Evolutionary conservation across 2,797 vertebrate genomes (phyloP), one percentile per base, ranked within the genome.

Genomic region (Gallirallus australis): DNA sequence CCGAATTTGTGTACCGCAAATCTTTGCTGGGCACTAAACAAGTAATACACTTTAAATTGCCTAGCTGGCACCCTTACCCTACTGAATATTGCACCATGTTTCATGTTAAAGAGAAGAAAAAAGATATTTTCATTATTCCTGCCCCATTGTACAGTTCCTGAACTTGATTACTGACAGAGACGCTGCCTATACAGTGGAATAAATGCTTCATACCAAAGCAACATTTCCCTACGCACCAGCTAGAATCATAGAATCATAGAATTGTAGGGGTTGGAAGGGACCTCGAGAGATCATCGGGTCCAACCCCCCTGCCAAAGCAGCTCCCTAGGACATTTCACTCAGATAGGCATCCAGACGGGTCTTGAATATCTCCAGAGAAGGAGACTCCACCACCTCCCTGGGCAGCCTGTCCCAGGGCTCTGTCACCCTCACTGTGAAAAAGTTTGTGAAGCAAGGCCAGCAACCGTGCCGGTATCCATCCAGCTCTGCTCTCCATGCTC

Each of bases 41-140:
- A 82, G 15, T 12, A 48, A 16, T 1, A 10, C 0, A 1, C 33
- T 84, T 82, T 23, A 48, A 87, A 37, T 2, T n/a, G 39, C 47
- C 37, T n/a, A 25, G 15, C 30, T 10, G 3, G 27, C 24, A 52
- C 53, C 30, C 33, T 30, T 12, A 70, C 8, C 42, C 47, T 20
- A 54, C 53, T 27, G 40, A 57, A 7, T 48, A 31, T 63, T 70
- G 52, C 33, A 35, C 3, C 1, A 15, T 15, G 18, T 56, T 47
- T 17, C 45, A 59, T 10, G 53, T 1, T 30, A 56, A 57, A 76
- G 23, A 72, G 31, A 10, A 63, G 6, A 72, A 19, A 19, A 77
- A 9, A 53, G 17, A 9, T 2, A 21, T 63, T 53, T 39, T 12
- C 15, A 5, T 28, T 7, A 5, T 1, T 1, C 1, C 3, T 2